phyloP scores from a whole-genome alignment of 2,113 vertebrate species.

The Thermophis baileyi region DNA sequence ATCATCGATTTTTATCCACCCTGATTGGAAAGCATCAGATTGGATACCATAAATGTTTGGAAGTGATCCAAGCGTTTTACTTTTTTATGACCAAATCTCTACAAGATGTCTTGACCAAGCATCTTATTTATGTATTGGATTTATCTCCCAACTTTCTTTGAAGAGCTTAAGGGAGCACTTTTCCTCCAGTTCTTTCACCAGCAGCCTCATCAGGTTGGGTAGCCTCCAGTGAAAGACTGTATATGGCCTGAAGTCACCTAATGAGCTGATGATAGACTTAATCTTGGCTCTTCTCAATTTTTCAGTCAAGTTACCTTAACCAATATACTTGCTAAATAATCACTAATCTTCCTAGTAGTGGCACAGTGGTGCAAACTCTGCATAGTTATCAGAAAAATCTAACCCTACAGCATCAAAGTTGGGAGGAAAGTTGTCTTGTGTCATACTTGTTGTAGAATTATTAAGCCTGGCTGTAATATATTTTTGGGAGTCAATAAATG shows the following conservation, averaged over 20 bases:
- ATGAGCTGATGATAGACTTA: background rate
- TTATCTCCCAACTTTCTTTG: background rate
- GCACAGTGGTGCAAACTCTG: background rate
- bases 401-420: background rate
- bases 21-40: background rate
- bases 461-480: background rate
- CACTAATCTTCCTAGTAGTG: background rate
- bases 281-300: background rate
- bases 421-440: background rate
- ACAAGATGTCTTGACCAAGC: background rate
- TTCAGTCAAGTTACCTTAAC: background rate
- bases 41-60: background rate
- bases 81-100: background rate
- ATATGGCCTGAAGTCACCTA: background rate
- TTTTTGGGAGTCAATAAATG: background rate
- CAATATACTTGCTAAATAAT: background rate
- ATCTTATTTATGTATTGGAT: background rate
- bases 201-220: background rate
- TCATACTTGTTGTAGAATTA: background rate
- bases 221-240: background rate
- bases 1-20: no score
- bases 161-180: background rate
- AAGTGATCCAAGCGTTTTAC: background rate
- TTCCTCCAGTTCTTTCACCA: background rate
- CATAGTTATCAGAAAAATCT: background rate